Evolutionary conservation across 2,888 invertebrate species (phyloP), one percentile per base, ranked within the genome.

Genomic region (Andrena minutula): DNA sequence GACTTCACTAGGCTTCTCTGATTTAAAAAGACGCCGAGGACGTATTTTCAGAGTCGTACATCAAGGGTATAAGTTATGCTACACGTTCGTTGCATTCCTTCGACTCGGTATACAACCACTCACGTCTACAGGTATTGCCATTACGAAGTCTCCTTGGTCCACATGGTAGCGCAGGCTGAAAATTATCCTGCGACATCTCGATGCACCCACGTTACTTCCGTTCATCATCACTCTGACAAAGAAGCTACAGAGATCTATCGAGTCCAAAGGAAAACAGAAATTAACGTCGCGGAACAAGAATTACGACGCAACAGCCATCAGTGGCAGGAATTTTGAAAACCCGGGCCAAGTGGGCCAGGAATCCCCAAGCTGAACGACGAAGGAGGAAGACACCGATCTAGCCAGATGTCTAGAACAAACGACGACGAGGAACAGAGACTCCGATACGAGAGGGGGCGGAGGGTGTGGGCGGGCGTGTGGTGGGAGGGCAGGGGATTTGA

Each of bases 381-480:
- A 79, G 60, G 35, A 51, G 49, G 74, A 60, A 63, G 26, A 64
- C 63, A 73, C 76, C 83, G 74, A 68, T 82, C 61, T 75, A 75
- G 69, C 60, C 74, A 68, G 79, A 86, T 78, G 82, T 61, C 76
- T 75, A 63, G 82, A 86, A 82, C 82, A 79, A 86, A 64, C 75
- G 75, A 63, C 73, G 79, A 84, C 68, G 79, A 51, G 63, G 49
- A 66, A 65, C 66, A 66, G 76, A 47, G 66, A 72, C 75, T 73
- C 77, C 77, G 79, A 82, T 85, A 77, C 77, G 63, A 69, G 65
- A 56, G 20, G 71, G 47, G 72, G 68, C 58, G 30, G 35, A 20
- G 20, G 71, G 41, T 23, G 7, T 16, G 41, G 41, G 41, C 16
- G 41, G 41, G 30, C 53, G 20, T 20, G 51, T n/a, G 30, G 30